Conservation (phyloP, 2,888 invertebrate species). For the Chirona hameri region DNA sequence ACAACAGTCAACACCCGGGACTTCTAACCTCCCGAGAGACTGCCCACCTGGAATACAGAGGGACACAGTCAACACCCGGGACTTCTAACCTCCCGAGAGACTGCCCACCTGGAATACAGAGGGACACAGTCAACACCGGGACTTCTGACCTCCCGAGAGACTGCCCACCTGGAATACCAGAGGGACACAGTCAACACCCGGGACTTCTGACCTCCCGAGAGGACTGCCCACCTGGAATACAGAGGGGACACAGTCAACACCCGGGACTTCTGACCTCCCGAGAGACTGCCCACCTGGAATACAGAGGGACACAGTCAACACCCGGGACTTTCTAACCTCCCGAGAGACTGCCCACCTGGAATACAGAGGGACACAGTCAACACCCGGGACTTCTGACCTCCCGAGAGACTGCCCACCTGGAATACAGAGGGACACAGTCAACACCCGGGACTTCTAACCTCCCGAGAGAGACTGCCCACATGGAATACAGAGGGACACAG, state of each 20-base stretch:
- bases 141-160: slow-evolving; percentile 97
- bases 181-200: slow-evolving; percentile 64
- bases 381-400: slow-evolving; percentile 97
- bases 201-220: slow-evolving; percentile 56
- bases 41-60: slow-evolving; percentile 84
- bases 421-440: slow-evolving; percentile 80
- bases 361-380: slow-evolving; percentile 95
- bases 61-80: slow-evolving; percentile 60
- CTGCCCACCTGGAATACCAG: slow-evolving; percentile 86
- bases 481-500: slow-evolving; percentile 89
- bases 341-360: slow-evolving; percentile 81
- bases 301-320: slow-evolving; percentile 72
- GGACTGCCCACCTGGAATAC: slow-evolving; percentile 81
- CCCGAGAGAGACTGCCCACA: slow-evolving; percentile 79
- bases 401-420: slow-evolving; percentile 87
- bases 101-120: slow-evolving; percentile 89
- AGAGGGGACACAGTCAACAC: slow-evolving; percentile 95
- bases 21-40: slow-evolving; percentile 97
- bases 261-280: slow-evolving; percentile 97
- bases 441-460: background rate
- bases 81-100: slow-evolving; percentile 58
- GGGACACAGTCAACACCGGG: slow-evolving; percentile 87
- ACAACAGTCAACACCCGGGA: slow-evolving; percentile 93
- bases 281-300: slow-evolving; percentile 86
- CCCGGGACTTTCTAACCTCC: too few relatives aligned